Base-by-base conservation (phyloP, 1,140 invertebrate genomes). In the Brachionus asplanchnoidis region DNA sequence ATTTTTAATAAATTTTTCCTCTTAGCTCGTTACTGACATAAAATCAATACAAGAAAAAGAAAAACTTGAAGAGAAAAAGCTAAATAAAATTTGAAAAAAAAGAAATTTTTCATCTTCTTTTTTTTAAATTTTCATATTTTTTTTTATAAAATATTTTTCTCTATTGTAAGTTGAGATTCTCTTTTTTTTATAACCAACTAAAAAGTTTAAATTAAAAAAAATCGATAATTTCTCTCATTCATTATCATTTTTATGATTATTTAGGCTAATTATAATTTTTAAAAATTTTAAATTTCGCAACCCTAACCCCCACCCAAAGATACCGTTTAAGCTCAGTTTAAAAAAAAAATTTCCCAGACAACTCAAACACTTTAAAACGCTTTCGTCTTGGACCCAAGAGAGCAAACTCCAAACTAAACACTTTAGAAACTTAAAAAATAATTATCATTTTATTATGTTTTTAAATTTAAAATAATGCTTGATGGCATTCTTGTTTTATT, bases 191-290 rank as follows among this genome's bases (percentile, higher is more conserved):
- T 42, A 73, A 73, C 68, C 28, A 73, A 73, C 28, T 40, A 73
- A 73, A 73, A 73, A 73, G 68, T 73, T 73, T 73, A 73, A 73
- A 73, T 73, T 73, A 73, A 73, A 73, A 68, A 68, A 73, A 73
- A 73, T 73, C 68, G 68, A 73, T 73, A 73, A 44, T 73, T 73
- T 73, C 40, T 73, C 40, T 73, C 17, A 12, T 73, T 73, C 68
- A 73, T 73, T 73, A 73, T 73, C 68, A 73, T 73, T 73, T 73
- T 73, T 73, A 73, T 73, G 68, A 73, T 73, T 73, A 73, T 73
- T 73, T 42, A 17, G 36, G 68, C 40, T 73, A 73, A 73, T 73
- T 73, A 73, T 73, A 73, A 73, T 73, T 73, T 73, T 73, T 9
- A 40, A 73, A 73, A 42, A 42, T 42, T 42, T 42, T 42, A 73